Conservation (phyloP, 2,888 invertebrate species). For the Notodonta dromedarius region DNA sequence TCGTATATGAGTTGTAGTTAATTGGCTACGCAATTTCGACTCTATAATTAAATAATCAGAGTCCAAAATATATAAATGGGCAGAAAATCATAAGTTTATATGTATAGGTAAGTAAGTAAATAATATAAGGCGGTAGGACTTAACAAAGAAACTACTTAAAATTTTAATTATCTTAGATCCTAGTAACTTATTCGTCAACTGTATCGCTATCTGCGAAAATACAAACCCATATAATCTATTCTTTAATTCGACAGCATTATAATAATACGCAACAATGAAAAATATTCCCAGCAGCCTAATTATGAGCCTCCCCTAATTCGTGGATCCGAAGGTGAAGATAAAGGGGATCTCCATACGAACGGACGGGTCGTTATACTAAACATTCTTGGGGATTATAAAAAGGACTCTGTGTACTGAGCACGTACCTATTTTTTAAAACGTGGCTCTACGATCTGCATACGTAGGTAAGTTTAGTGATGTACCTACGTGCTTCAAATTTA, state of each 20-base stretch:
- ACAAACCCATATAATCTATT: too few species aligned
- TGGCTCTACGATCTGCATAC: constrained; percentile 72
- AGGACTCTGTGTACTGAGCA: constrained; percentile 55
- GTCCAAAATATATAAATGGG: too few species aligned
- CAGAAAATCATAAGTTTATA: too few species aligned
- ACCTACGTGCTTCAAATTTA: constrained; percentile 3
- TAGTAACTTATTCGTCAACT: too few species aligned
- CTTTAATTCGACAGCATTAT: not conserved
- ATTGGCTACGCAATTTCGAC: too few species aligned
- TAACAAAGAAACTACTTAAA: too few species aligned
- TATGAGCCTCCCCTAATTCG: constrained; percentile 28
- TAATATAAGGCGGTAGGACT: too few species aligned
- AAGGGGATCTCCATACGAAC: constrained; percentile 68
- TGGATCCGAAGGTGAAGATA: constrained; percentile 58
- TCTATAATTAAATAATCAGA: too few species aligned
- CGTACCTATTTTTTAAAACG: constrained; percentile 75
- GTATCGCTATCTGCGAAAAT: too few species aligned
- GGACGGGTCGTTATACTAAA: constrained; percentile 71
- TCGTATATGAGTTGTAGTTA: too few species aligned
- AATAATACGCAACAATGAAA: not conserved
- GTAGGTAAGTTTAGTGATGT: constrained; percentile 55
- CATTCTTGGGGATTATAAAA: constrained; percentile 80
- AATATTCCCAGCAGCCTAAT: constrained; percentile 37
- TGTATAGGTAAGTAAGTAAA: too few species aligned
- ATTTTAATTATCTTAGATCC: too few species aligned